Conservation (phyloP, 1,140 invertebrate genomes). For the Papilio glaucus region DNA sequence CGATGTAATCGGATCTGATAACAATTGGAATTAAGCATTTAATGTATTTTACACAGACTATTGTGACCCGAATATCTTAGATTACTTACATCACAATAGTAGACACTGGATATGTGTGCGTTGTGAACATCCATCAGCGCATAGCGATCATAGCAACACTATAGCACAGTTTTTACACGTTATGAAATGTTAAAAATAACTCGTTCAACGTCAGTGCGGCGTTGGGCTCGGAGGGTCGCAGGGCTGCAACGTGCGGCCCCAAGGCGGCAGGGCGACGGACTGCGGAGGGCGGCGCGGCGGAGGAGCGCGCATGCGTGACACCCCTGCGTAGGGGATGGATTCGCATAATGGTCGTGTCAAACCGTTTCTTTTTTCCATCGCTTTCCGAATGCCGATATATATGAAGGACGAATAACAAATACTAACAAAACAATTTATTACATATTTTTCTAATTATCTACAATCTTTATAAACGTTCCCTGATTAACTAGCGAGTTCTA, state of each 20-base stretch:
- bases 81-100: constrained; percentile 31
- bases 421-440: not conserved
- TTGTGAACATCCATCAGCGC: constrained; percentile 38
- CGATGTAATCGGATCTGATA: constrained; percentile 9
- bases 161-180: constrained; percentile 49
- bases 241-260: constrained; percentile 48
- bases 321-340: constrained; percentile 67
- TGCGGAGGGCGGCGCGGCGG: constrained; percentile 65
- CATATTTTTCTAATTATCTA: not conserved
- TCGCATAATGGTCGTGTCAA: constrained; percentile 68
- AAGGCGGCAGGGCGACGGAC: constrained; percentile 53
- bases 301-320: constrained; percentile 61
- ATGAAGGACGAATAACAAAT: constrained; percentile 30
- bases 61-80: constrained; percentile 22
- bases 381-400: constrained; percentile 60
- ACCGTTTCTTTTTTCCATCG: constrained; percentile 58
- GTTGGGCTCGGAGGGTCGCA: constrained; percentile 46
- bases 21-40: constrained; percentile 13
- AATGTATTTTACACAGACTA: constrained; percentile 14
- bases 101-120: not conserved
- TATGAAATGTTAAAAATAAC: constrained; percentile 48
- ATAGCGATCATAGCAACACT: constrained; percentile 45
- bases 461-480: not conserved
- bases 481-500: not conserved
- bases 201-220: constrained; percentile 62